Percentiles rank a stretch among this genome's conserved stretches.
phyloP scores from a whole-genome alignment of 2,888 invertebrate genomes.

The Tachina grossa region DNA sequence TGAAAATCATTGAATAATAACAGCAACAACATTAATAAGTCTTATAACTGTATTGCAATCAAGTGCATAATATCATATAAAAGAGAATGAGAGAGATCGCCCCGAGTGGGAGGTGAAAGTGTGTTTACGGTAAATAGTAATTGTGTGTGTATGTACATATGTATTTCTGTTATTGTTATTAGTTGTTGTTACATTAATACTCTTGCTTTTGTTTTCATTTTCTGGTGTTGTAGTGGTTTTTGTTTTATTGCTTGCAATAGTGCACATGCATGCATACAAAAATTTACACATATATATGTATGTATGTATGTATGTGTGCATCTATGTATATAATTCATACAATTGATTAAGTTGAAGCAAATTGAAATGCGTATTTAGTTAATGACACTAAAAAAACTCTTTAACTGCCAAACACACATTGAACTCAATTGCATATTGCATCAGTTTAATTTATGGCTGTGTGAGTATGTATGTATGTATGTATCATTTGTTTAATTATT shows the following conservation, averaged over 20 bases:
- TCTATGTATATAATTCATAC: background rate
- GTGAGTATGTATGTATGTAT: background rate
- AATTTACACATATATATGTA: no score
- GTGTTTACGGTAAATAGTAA: background rate
- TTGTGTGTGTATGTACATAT: no score
- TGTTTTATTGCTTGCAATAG: constrained; percentile 66
- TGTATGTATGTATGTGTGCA: no score
- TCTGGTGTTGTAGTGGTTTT: constrained; percentile 48
- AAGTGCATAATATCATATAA: background rate
- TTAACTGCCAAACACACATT: constrained; percentile 45
- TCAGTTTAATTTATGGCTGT: constrained; percentile 22
- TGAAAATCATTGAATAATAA: constrained; percentile 43
- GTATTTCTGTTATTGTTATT: constrained; percentile 24
- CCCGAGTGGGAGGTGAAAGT: constrained; percentile 7
- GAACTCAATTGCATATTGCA: constrained; percentile 54
- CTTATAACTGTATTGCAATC: constrained; percentile 25
- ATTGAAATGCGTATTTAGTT: constrained; percentile 60
- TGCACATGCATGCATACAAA: background rate
- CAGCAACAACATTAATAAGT: constrained; percentile 24
- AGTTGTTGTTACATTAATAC: background rate
- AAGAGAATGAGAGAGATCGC: background rate
- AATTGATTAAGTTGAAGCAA: background rate
- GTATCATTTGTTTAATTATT: no score
- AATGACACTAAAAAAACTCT: constrained; percentile 54
- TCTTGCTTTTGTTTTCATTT: constrained; percentile 41